A percentile compares a stretch with the other conserved stretches of the same genome.
Conservation (phyloP, 2,113 vertebrate species). For the Ctenodactylus gundi region DNA sequence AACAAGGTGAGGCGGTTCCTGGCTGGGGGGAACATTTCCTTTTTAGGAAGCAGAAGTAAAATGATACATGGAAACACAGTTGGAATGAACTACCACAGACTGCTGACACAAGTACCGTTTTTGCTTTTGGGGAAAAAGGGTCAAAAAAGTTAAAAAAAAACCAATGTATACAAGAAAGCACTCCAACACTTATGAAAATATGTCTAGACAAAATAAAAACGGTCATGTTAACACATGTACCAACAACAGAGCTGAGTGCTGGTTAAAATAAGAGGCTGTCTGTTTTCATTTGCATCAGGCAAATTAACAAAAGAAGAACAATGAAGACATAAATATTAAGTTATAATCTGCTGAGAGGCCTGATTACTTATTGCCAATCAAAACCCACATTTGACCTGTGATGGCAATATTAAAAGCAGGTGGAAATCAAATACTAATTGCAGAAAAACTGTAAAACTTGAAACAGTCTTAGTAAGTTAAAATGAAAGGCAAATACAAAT, state of each 20-base stretch:
- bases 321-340: conserved; percentile 47
- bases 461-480: conserved; percentile 33
- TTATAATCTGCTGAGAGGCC: conserved; percentile 16
- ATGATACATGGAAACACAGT: conserved; percentile 40
- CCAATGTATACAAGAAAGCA: conserved; percentile 18
- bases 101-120: conserved; percentile 45
- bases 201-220: conserved; percentile 41
- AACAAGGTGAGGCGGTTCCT: conserved; percentile 62
- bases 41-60: conserved; percentile 72
- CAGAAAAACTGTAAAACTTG: conserved; percentile 52
- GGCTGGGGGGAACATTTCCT: conserved; percentile 65
- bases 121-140: conserved; percentile 60
- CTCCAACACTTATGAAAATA: conserved; percentile 11
- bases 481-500: background rate
- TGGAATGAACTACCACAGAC: conserved; percentile 47
- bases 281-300: conserved; percentile 10
- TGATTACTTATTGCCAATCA: conserved; percentile 8
- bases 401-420: conserved; percentile 58
- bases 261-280: background rate
- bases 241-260: conserved; percentile 9
- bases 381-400: conserved; percentile 35
- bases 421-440: conserved; percentile 60
- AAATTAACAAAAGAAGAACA: conserved; percentile 43
- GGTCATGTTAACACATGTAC: background rate
- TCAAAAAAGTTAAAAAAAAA: conserved; percentile 58